phyloP scores from a whole-genome alignment of 2,113 vertebrate genomes.

The Isurus oxyrinchus region DNA sequence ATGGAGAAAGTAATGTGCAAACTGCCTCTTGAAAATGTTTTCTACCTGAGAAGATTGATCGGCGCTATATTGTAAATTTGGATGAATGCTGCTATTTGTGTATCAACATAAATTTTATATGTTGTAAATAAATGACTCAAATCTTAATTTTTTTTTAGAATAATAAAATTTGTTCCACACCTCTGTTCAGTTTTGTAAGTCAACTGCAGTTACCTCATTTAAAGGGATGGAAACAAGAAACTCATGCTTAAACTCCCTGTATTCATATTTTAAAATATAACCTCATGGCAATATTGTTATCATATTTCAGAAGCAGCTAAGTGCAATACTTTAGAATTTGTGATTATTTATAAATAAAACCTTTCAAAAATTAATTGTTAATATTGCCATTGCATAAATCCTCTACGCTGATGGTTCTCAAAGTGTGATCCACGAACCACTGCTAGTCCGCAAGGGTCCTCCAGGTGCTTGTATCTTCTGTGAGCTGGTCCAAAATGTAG shows the following conservation, averaged over 20 bases:
- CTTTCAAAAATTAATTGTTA: background rate
- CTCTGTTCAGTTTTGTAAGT: background rate
- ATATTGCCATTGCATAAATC: background rate
- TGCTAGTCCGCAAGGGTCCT: too few species aligned
- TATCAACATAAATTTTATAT: background rate
- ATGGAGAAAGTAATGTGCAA: background rate
- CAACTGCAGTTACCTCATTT: background rate
- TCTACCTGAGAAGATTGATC: background rate
- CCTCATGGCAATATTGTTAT: background rate
- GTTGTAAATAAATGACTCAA: background rate
- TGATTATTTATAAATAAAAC: background rate
- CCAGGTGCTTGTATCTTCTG: too few species aligned
- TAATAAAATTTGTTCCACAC: background rate
- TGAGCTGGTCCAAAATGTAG: too few species aligned
- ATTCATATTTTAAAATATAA: background rate
- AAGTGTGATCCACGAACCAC: too few species aligned
- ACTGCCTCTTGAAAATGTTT: background rate
- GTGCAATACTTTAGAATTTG: background rate
- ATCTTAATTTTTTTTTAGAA: background rate
- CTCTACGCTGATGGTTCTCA: too few species aligned
- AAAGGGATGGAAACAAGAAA: background rate
- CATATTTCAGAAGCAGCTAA: background rate
- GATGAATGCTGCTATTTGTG: background rate
- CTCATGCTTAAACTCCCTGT: background rate
- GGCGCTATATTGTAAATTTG: background rate